These are phyloP conservation scores for Synaphobranchus kaupii DNA, from an alignment of 2,797 vertebrate species.

Conservation along the genomic window DNA sequence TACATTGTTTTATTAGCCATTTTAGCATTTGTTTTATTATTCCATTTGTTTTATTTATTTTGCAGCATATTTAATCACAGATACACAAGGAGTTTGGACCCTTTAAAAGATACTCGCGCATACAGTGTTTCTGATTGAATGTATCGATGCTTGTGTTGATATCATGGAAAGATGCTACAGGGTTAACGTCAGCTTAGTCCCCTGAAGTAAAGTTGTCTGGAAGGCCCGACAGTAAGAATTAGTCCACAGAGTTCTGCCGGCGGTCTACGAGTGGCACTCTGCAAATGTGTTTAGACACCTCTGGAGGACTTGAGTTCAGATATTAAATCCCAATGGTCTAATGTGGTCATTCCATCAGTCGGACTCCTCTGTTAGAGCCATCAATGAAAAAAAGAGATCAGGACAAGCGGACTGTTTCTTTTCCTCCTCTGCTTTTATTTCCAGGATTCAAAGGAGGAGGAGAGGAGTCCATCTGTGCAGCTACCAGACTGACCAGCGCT, in stretches of 20 bases:
- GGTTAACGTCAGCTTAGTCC: not conserved
- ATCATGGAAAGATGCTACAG: not conserved
- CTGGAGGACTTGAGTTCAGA: not conserved
- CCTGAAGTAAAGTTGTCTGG: not conserved
- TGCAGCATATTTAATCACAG: not conserved
- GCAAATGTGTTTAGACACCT: not conserved
- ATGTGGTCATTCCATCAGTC: slow-evolving; percentile 33
- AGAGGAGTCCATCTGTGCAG: slow-evolving; percentile 59
- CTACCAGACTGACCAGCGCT: not conserved
- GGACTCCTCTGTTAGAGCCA: not conserved
- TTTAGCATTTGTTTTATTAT: not conserved
- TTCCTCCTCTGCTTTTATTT: slow-evolving; percentile 52
- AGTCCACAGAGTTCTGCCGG: not conserved
- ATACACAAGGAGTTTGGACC: not conserved
- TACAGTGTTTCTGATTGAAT: not conserved
- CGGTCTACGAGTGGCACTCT: not conserved
- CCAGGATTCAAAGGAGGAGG: slow-evolving; percentile 52
- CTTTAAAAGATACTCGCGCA: not conserved
- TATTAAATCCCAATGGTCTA: slow-evolving; percentile 3
- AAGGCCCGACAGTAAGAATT: not conserved
- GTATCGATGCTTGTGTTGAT: not conserved
- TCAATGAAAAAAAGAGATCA: slow-evolving; percentile 31
- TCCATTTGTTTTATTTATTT: not conserved
- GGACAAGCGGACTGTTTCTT: slow-evolving; percentile 50
- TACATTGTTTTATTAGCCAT: not conserved